A percentile compares a stretch with the other conserved stretches of the same genome.
Evolutionary conservation across 2,888 invertebrate genomes (phyloP).

Genomic region (Heteropelma amictum): DNA sequence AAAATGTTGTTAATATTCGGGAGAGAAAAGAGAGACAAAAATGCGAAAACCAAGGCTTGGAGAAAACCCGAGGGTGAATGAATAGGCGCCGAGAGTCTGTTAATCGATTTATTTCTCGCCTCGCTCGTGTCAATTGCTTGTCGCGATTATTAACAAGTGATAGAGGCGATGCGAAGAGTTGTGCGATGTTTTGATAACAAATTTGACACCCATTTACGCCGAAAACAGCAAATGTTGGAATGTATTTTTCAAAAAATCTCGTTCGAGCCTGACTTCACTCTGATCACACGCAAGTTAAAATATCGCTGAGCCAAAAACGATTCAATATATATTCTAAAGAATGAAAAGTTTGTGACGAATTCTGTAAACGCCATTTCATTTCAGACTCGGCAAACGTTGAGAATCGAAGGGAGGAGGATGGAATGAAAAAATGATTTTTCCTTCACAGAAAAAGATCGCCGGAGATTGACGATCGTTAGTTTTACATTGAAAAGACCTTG

Average conservation of each 20-base stretch:
- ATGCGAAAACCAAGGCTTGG: not conserved
- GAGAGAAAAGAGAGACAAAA: not conserved
- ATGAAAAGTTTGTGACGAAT: not conserved
- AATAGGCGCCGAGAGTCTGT: constrained; percentile 42
- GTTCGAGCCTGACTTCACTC: no score
- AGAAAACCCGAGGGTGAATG: not conserved
- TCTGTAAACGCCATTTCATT: no score
- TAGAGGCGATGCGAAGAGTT: not conserved
- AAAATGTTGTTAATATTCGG: no score
- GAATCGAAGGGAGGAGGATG: no score
- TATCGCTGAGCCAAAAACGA: no score
- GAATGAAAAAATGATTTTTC: constrained; percentile 2
- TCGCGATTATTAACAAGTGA: constrained; percentile 16
- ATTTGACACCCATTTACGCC: no score
- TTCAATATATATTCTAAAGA: no score
- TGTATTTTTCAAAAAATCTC: no score
- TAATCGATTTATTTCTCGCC: constrained; percentile 1
- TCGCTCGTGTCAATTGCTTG: not conserved
- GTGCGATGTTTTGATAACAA: not conserved
- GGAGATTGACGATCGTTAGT: constrained; percentile 72
- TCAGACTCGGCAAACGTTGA: no score
- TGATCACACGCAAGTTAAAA: no score
- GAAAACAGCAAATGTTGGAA: no score
- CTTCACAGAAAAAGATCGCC: constrained; percentile 56
- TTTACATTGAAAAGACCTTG: constrained; percentile 73